phyloP scores from a whole-genome alignment of 2,888 invertebrate species.

The Hyles lineata region DNA sequence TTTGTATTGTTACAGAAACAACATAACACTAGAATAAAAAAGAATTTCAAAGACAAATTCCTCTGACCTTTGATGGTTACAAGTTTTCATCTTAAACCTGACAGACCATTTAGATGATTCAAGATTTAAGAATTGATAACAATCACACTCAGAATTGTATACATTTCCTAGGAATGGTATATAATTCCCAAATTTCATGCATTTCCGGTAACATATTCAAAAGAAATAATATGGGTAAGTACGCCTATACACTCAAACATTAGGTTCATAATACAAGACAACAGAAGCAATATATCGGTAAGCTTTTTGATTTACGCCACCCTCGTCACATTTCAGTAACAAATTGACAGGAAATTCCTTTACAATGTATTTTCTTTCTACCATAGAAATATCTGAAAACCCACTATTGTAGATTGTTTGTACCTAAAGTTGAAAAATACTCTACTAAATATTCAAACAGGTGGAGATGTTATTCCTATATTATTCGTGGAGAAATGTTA shows the following conservation, averaged over 20 bases:
- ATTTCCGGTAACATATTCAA: neutral
- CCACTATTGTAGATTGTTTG: no score
- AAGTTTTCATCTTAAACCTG: no score
- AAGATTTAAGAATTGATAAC: no score
- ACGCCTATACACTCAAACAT: neutral
- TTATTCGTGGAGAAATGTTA: neutral
- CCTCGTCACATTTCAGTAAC: neutral
- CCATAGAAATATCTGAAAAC: neutral
- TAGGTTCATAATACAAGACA: neutral
- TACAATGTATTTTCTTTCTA: neutral
- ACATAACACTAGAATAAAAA: no score
- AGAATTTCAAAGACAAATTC: no score
- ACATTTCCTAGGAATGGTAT: no score
- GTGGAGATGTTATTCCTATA: constrained; percentile 39
- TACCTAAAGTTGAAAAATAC: constrained; percentile 4
- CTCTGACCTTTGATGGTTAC: no score
- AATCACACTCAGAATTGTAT: no score
- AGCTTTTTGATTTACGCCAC: constrained; percentile 12
- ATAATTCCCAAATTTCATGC: no score
- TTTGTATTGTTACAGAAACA: no score
- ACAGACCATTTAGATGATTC: no score
- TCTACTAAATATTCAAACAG: constrained; percentile 41
- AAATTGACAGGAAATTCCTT: neutral
- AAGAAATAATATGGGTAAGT: neutral
- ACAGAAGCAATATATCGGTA: neutral